These are phyloP conservation scores for Hipposideros larvatus DNA, from an alignment of 2,797 vertebrate genomes.

Conservation along the genomic window DNA sequence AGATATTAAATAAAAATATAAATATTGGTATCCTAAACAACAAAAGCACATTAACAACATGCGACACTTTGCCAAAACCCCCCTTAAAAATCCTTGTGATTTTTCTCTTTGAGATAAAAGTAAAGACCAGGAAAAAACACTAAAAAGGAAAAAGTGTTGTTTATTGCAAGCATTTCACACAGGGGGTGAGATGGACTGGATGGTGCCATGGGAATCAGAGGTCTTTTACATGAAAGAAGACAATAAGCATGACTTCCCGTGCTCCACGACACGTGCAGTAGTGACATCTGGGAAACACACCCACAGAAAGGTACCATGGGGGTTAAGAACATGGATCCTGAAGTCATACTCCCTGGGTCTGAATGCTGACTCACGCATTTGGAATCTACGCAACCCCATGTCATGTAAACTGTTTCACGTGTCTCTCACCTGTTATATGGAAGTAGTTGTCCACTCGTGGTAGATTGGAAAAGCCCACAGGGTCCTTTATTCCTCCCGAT, in stretches of 20 bases:
- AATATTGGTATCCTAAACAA: not conserved
- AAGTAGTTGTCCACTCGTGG: not conserved
- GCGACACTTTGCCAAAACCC: not conserved
- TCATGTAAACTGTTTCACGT: conserved; percentile 1
- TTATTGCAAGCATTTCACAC: not conserved
- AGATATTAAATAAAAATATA: conserved; percentile 25
- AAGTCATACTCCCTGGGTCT: not conserved
- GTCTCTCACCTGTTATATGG: not conserved
- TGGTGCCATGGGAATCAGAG: not conserved
- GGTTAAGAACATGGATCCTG: not conserved
- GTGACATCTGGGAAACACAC: not conserved
- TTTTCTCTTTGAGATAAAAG: conserved; percentile 36
- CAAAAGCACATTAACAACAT: not conserved
- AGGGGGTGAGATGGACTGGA: not conserved
- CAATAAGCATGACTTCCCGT: not conserved
- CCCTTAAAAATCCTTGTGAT: not conserved
- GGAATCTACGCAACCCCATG: not conserved
- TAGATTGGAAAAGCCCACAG: not conserved
- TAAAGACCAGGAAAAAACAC: not conserved
- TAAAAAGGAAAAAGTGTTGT: not conserved
- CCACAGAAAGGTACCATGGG: not conserved
- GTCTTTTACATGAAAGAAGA: not conserved
- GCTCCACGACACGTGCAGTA: not conserved
- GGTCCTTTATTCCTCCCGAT: not conserved
- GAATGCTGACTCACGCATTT: not conserved